Evolutionary conservation across 2,888 invertebrate genomes (phyloP), one percentile per base, ranked within the genome.

Genomic region (Polymixis flavicincta): DNA sequence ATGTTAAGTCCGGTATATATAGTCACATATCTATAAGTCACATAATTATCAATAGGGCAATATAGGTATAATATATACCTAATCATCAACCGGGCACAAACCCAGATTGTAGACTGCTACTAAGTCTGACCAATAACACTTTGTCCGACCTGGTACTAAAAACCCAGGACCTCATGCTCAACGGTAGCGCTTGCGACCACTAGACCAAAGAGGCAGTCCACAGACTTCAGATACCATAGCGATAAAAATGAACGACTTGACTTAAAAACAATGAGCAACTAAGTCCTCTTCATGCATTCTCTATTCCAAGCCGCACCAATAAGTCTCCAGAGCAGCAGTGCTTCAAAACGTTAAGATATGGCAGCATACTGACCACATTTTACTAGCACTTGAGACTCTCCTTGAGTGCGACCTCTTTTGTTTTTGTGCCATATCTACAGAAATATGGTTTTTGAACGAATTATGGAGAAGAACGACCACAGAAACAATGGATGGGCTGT

Each of bases 321-420:
- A 88, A 86, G 83, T 86, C 89, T 89, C 74, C 79, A 87, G 28
- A 48, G 54, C 22, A 28, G n/a, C 37, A 61, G 82, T 88, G 73
- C 85, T 83, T 84, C 71, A 83, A 86, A 87, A 86, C 81, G 86
- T 88, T 83, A 88, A 91, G 91, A 91, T 91, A 91, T 85, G 80
- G 69, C 83, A 82, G 88, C 88, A 89, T 86, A 92, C 86, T 87
- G 86, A 80, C 84, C 78, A 87, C 89, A 92, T 92, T 92, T 91
- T 83, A 28, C 64, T 32, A 69, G 72, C 78, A 80, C 82, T 82
- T 73, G 78, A 85, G 67, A 60, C 80, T 74, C 77, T 76, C 59
- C 59, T 79, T 87, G 80, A 89, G 88, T 87, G 87, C 76, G 54
- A 64, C 55, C 75, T 77, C 71, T 83, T 87, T 87, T 77, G 77